Evolutionary conservation across 2,797 vertebrate genomes (phyloP), one percentile per base, ranked within the genome.

Genomic region (Iguana delicatissima): DNA sequence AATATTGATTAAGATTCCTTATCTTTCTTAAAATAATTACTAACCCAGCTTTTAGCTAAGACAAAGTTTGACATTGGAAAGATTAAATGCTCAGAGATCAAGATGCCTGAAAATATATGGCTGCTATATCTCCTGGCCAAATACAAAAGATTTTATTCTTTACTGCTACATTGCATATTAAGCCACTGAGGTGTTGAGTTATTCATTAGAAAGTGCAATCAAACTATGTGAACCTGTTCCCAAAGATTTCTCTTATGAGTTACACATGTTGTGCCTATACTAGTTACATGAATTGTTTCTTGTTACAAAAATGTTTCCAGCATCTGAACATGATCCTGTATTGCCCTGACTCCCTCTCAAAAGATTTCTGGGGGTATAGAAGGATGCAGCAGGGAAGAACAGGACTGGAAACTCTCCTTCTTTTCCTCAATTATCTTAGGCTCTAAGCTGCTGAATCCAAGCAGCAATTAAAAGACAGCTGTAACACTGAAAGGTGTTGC

Each of bases 401-500:
- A 32, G 50, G 13, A 62, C 13, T 20, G 35, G 35, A 69, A 55
- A 24, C 8, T 35, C 55, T 73, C 91, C 80, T 89, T 57, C 18
- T 92, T 85, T 91, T 93, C 76, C 32, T 94, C 92, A 72, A 8
- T 38, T 76, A 76, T 82, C 92, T 77, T 38, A 85, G 89, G n/a
- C 50, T 38, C 42, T 32, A 73, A 93, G 87, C 80, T 64, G 80
- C 55, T 93, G 90, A 79, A 77, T 95, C 35, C 83, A 84, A 59
- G 80, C 93, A 55, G 87, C 29, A 89, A 92, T 94, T 94, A 94
- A 93, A 84, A 94, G 92, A 92, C 84, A 84, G 80, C 89, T 85
- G 73, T 46, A 93, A 91, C 55, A 59, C 12, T 94, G 93, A 92
- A 93, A 90, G 13, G 8, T 91, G 89, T 87, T 92, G 89, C 91